Base-by-base conservation (phyloP, 2,113 vertebrate species). In the Garra rufa region DNA sequence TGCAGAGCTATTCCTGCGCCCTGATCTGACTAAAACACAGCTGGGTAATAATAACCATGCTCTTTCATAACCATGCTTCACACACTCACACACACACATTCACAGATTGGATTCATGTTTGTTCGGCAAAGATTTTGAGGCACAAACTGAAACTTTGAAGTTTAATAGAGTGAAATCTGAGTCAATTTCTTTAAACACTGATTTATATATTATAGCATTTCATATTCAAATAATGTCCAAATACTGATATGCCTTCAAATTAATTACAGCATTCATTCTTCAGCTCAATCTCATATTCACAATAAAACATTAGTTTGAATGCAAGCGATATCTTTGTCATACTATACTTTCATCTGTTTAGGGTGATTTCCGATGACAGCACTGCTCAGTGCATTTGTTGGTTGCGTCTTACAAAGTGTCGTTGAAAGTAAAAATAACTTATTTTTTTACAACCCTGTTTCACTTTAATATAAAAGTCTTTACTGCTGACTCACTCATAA, bases 21-120 rank as follows among this genome's bases (percentile, higher is more conserved):
- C 28, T 75, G 26, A 57, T 83, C 76, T 30, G 28, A 83, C 50
- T 71, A 48, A 21, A 71, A 73, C 81, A 83, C 63, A 83, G 81
- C 85, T 55, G 85, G 59, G 55, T 74, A 67, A 80, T 83, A 80
- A 83, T 83, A 80, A 80, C 67, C 70, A 21, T 69, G 52, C 50
- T 71, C 63, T 77, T 79, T 82, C 78, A 81, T 48, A 81, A 81
- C 61, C 26, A 46, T 10, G 24, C 11, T 7, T 67, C 55, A 15
- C 55, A 24, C 44, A 24, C 52, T n/a, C 70, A 44, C 70, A 30
- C 65, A 43, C 43, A 57, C 9, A 61, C 57, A 44, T 41, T 48
- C 9, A 41, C 9, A 41, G 34, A 70, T 41, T 38, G 14, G 19
- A 43, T 61, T 41, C 3, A 17, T 41, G 13, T 77, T 59, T 41